Percentiles rank a stretch among this genome's conserved stretches.
phyloP scores from a whole-genome alignment of 1,140 invertebrate genomes.

The Brachionus plicatilis region DNA sequence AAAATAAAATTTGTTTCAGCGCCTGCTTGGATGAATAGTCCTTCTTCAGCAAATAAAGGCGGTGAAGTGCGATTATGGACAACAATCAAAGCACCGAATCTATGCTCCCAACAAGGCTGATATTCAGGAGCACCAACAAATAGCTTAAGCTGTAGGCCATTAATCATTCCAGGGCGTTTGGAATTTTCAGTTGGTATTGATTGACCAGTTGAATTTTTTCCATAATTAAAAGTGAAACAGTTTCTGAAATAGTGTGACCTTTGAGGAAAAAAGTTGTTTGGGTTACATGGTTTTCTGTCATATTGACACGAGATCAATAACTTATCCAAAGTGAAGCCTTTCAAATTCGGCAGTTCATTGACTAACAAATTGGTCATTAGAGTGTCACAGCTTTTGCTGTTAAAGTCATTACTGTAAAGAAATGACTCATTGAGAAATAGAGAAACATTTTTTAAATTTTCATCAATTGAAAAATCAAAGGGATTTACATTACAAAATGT shows the following conservation, averaged over 20 bases:
- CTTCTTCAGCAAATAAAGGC: too few species aligned
- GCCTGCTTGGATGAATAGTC: too few species aligned
- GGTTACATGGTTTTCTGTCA: neutral
- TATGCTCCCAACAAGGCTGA: too few species aligned
- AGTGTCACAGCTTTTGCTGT: neutral
- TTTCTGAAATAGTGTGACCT: neutral
- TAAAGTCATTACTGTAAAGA: neutral
- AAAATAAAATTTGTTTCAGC: too few species aligned
- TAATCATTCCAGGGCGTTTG: too few species aligned
- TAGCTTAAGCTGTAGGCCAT: too few species aligned
- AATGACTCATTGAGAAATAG: neutral
- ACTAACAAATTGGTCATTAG: neutral
- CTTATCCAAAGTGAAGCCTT: neutral
- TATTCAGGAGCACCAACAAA: too few species aligned
- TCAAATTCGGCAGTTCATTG: neutral
- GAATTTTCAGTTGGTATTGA: too few species aligned
- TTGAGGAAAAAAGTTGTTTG: neutral
- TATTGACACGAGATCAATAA: neutral
- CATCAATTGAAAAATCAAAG: neutral
- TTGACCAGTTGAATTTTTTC: too few species aligned
- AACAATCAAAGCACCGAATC: too few species aligned
- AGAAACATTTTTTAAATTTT: neutral
- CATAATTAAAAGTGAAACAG: neutral
- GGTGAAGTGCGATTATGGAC: too few species aligned
- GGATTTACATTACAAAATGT: conserved; percentile 3